Base-by-base conservation (phyloP, 2,797 vertebrate genomes). In the Sciurus carolinensis region DNA sequence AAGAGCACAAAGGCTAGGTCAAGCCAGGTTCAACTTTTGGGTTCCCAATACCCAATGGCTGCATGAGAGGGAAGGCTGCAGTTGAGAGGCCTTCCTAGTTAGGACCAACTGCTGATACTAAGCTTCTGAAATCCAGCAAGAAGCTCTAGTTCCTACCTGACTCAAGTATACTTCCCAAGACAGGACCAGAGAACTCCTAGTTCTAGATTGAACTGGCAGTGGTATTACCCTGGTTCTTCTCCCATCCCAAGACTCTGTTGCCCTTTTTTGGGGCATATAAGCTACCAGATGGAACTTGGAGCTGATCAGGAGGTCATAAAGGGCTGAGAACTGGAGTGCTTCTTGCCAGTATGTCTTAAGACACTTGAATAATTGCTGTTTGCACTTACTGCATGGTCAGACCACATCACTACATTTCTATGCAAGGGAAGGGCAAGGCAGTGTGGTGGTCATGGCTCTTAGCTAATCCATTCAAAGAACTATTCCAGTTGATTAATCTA, bases 351-450 rank as follows among this genome's bases (percentile, higher is more conserved):
- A 98, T 96, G 97, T 98, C 98, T 39, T 98, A 98, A 98, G 98
- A 99, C 98, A 99, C 98, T 99, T 99, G 98, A 99, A 99, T 98
- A 98, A 98, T 98, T 98, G 98, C 98, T 98, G 97, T 99, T 99
- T 99, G 98, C 98, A 99, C 98, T 99, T 98, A 98, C 97, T 97
- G 96, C 98, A 98, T 96, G 94, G 98, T 98, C 98, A 98, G 98
- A 98, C 98, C 98, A 98, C 97, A 96, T 99, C 99, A 99, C 99
- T 99, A 99, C 99, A 99, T 99, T 99, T 99, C 99, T 99, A 99
- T 99, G 99, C 99, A 99, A 99, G 98, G 75, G 89, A 93, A 93
- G 64, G 67, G 54, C 66, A 72, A 95, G 91, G 93, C 76, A 92
- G 87, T 2, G 47, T 94, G 95, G 90, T 95, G 92, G 90, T 94